Evolutionary conservation across 1,140 invertebrate species (phyloP), one percentile per base, ranked within the genome.

Genomic region (Drosophila paulistorum): DNA sequence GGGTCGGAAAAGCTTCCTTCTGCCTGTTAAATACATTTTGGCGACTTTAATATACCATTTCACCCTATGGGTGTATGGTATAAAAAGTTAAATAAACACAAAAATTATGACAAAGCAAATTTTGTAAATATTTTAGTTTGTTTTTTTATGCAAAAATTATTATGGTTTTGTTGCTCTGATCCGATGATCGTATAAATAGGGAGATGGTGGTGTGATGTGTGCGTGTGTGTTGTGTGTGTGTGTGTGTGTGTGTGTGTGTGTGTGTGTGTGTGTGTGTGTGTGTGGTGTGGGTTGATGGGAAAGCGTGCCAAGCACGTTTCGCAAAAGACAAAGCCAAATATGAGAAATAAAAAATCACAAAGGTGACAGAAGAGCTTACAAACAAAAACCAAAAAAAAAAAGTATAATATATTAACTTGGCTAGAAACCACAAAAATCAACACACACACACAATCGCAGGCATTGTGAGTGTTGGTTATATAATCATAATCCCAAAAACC

Each of bases 251-350:
- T 17, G 4, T 17, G 2, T 48, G 23, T 23, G 23, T 23, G n/a
- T 45, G 14, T 45, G 42, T 45, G 1, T 42, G 41, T 45, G 14
- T 17, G n/a, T 17, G 42, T 48, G 45, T 51, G 17, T 51, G 45
- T 59, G 57, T 59, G 57, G 57, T 59, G 57, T 59, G 57, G 57
- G 33, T 37, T 59, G 39, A 63, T 71, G 57, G 74, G 62, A 80
- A 87, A 71, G 79, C 77, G 77, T 83, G 83, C 83, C 83, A 86
- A 80, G 83, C 83, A 86, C 83, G 83, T 86, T 86, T 86, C 65
- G 72, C 75, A 70, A 68, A 71, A 75, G 62, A 62, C 67, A 80
- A 62, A 62, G 55, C 48, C 42, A 63, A 60, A 64, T 57, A 64
- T 48, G 48, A 71, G 71, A 67, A 13, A 39, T 17, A 51, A 64